Evolutionary conservation across 53 echinoderm and acorn worm genomes (phyloP), one percentile per base, ranked within the genome.

Genomic region (Mesocentrotus franciscanus): DNA sequence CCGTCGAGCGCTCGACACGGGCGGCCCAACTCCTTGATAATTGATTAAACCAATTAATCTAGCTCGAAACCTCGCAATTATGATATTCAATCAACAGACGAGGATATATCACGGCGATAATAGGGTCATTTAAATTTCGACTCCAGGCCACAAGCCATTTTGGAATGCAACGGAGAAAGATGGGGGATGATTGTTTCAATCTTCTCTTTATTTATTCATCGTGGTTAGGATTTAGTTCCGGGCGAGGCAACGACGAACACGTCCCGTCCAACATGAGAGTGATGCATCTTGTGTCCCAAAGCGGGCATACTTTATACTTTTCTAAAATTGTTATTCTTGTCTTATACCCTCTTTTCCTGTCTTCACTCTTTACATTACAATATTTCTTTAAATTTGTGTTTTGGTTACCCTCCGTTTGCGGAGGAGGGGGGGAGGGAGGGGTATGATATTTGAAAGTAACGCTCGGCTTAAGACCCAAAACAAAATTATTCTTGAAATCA

Each of bases 1-100:
- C 15, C 42, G 92, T 61, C 17, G 39, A 58, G 58, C 87, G 93
- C 93, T 30, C 61, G 49, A 26, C 49, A 56, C 55, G 36, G 61
- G 64, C 39, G 35, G 66, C 12, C 66, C 20, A 58, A 22, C 58
- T 62, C 56, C 56, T 93, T 76, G 95, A 87, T 94, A 85, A 94
- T 94, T 94, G 95, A 94, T 94, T 94, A 87, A 66, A 94, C 62
- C 87, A 85, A 94, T 94, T 94, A 94, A 94, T 94, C 95, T 94
- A 32, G 70, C 79, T 85, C 87, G 12, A 94, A 94, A 66, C 95
- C 68, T 1, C 49, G 66, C 57, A 85, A 94, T 85, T 55, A 72
- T 72, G 95, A 85, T 70, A 85, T 85, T 94, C 87, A 61, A 94
- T 93, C 94, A 92, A 92, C 92, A 92, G 75, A 92, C 56, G 49